A percentile compares a stretch with the other conserved stretches of the same genome.
Evolutionary conservation across 2,113 vertebrate species (phyloP).

Genomic region (Phylloscopus trochiloides): DNA sequence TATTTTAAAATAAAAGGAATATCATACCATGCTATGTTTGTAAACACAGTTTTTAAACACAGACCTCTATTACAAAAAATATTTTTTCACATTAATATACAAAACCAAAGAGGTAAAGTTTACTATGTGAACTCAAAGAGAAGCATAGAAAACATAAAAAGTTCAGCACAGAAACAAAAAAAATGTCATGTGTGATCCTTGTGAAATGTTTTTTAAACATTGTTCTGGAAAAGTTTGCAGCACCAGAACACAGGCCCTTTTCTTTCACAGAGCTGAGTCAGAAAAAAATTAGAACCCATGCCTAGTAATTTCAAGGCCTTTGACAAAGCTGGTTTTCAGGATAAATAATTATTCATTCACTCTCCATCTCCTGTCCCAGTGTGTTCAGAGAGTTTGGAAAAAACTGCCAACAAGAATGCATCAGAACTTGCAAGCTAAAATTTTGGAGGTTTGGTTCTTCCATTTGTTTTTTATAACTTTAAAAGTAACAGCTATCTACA

Average conservation of each 20-base stretch:
- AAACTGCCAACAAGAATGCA: not conserved
- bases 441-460: not conserved
- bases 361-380: not conserved
- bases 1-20: not conserved
- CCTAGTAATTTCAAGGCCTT: not conserved
- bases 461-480: not conserved
- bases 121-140: not conserved
- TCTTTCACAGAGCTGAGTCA: not conserved
- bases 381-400: not conserved
- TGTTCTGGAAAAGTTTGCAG: not conserved
- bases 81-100: not conserved
- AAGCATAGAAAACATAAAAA: not conserved
- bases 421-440: rapidly evolving
- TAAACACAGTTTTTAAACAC: not conserved
- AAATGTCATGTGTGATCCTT: not conserved
- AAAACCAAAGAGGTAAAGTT: not conserved
- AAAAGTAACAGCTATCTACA: not conserved
- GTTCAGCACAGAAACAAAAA: not conserved
- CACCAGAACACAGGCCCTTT: not conserved
- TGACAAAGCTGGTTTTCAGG: not conserved
- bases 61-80: not conserved
- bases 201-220: not conserved
- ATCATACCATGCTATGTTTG: not conserved
- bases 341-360: not conserved
- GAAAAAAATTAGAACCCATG: not conserved